phyloP scores from a whole-genome alignment of 1,140 invertebrate genomes.

The Pogonus chalceus region DNA sequence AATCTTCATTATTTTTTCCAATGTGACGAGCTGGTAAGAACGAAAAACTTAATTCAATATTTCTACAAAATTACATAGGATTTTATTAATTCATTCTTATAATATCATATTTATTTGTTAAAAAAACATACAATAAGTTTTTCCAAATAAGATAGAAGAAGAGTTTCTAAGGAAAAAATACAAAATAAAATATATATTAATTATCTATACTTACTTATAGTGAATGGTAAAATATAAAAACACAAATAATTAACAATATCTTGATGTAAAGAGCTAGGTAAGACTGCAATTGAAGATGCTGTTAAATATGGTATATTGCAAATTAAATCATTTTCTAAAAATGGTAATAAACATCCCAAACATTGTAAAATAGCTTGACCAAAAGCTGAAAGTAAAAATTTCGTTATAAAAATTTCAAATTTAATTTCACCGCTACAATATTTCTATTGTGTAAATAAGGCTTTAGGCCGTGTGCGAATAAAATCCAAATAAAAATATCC shows the following conservation, averaged over 20 bases:
- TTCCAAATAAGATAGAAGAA: too few species aligned
- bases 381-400: conserved; percentile 59
- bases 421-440: too few species aligned
- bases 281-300: conserved; percentile 84
- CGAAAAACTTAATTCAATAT: background rate
- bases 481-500: too few species aligned
- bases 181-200: background rate
- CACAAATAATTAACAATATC: conserved; percentile 92
- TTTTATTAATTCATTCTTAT: background rate
- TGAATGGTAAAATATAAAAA: conserved; percentile 93
- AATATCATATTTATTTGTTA: conserved; percentile 2
- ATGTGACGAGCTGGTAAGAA: conserved; percentile 50
- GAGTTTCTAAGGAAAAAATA: too few species aligned
- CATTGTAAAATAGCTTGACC: conserved; percentile 84
- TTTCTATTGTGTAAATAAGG: too few species aligned
- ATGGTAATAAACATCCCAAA: conserved; percentile 85
- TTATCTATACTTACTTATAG: conserved; percentile 64
- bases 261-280: conserved; percentile 84
- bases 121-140: too few species aligned
- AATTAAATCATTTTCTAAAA: conserved; percentile 91
- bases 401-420: too few species aligned
- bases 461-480: too few species aligned
- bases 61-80: conserved; percentile 2
- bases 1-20: conserved; percentile 63
- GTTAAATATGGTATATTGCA: conserved; percentile 91